Evolutionary conservation across 2,888 invertebrate species (phyloP).

Genomic region (Mythimna ferrago): DNA sequence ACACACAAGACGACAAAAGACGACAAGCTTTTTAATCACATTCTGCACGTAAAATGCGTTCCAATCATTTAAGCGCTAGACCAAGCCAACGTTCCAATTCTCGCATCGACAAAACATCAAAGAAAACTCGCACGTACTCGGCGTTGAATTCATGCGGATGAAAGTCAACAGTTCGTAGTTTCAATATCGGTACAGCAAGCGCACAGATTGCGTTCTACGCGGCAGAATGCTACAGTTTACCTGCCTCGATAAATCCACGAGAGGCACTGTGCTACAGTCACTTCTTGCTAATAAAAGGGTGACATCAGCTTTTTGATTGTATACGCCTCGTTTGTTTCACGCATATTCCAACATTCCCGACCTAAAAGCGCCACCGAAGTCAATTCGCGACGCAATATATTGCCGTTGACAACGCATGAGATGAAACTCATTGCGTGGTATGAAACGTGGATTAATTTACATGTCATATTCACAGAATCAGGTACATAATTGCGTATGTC

Average conservation of each 20-base stretch:
- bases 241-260: slow-evolving; percentile 67
- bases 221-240: slow-evolving; percentile 54
- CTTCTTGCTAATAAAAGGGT: slow-evolving; percentile 63
- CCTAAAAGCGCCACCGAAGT: slow-evolving; percentile 56
- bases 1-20: neutral
- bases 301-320: slow-evolving; percentile 76
- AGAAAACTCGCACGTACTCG: slow-evolving; percentile 32
- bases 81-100: slow-evolving; percentile 16
- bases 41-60: neutral
- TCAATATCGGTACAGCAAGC: slow-evolving; percentile 52
- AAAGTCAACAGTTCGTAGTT: slow-evolving; percentile 44
- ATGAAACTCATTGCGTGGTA: slow-evolving; percentile 63
- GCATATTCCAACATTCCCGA: slow-evolving; percentile 69
- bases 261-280: slow-evolving; percentile 47
- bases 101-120: slow-evolving; percentile 32
- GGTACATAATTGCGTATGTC: slow-evolving; percentile 4
- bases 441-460: slow-evolving; percentile 46
- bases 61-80: slow-evolving; percentile 8
- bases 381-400: slow-evolving; percentile 57
- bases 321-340: slow-evolving; percentile 69
- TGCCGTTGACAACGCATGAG: slow-evolving; percentile 68
- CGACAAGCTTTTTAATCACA: neutral
- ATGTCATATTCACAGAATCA: slow-evolving; percentile 27
- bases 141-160: slow-evolving; percentile 30
- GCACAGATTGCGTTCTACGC: slow-evolving; percentile 49